These are phyloP conservation scores for Lacerta viridis DNA, from an alignment of 2,797 vertebrate genomes.

Conservation along the genomic window DNA sequence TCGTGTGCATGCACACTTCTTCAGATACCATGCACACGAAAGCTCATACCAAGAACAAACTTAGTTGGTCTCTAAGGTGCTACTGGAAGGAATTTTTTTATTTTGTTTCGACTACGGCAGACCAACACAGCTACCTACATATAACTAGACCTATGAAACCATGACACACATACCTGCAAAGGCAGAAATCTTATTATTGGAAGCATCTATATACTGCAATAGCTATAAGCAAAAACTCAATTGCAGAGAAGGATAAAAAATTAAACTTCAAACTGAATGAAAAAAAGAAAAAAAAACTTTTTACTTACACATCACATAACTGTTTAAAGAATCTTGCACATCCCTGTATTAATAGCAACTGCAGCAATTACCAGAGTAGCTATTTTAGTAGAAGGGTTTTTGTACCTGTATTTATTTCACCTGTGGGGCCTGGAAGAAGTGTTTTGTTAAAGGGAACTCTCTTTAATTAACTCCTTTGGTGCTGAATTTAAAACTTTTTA, in stretches of 20 bases:
- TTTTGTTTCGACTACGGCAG: too few species aligned
- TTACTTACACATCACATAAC: conserved; percentile 13
- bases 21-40: too few species aligned
- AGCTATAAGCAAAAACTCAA: neutral
- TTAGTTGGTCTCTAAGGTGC: too few species aligned
- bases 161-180: neutral
- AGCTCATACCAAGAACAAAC: too few species aligned
- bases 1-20: too few species aligned
- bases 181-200: neutral
- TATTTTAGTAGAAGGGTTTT: neutral
- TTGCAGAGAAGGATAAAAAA: neutral
- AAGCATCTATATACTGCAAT: neutral
- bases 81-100: too few species aligned
- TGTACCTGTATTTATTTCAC: neutral
- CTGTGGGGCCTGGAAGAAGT: neutral
- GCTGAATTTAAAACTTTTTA: conserved; percentile 9
- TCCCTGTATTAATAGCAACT: neutral
- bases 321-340: neutral
- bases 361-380: neutral
- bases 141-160: neutral
- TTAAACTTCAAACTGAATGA: neutral
- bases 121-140: too few species aligned
- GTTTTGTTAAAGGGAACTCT: neutral
- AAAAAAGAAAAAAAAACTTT: neutral
- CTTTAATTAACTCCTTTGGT: neutral